Evolutionary conservation across 2,797 vertebrate species (phyloP).

Genomic region (Lophius americanus): DNA sequence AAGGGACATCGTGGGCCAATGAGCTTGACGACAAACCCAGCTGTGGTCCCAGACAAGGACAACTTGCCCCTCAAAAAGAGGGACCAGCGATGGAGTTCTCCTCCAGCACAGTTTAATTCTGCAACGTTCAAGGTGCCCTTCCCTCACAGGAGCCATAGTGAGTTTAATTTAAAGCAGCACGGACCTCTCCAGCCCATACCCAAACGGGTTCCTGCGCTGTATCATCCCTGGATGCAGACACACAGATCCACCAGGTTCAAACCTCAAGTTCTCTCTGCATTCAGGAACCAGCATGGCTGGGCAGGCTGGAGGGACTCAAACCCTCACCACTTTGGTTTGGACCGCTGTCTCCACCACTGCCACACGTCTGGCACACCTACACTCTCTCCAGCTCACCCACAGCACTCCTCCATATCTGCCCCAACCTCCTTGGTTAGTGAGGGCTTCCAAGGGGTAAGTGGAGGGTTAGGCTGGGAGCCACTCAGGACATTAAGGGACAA

Average conservation of each 20-base stretch:
- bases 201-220: constrained; percentile 54
- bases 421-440: constrained; percentile 30
- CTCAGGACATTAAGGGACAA: constrained; percentile 42
- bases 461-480: constrained; percentile 52
- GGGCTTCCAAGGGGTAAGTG: constrained; percentile 24
- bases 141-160: constrained; percentile 69
- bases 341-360: constrained; percentile 46
- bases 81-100: constrained; percentile 61
- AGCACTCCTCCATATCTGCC: constrained; percentile 40
- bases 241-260: constrained; percentile 45
- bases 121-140: constrained; percentile 78
- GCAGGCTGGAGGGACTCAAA: constrained; percentile 59
- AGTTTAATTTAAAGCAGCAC: constrained; percentile 46
- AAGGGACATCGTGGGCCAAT: constrained; percentile 60
- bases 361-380: constrained; percentile 22
- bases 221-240: constrained; percentile 72
- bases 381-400: constrained; percentile 31
- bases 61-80: constrained; percentile 78
- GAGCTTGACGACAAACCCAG: constrained; percentile 61
- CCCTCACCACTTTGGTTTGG: constrained; percentile 52
- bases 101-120: constrained; percentile 44
- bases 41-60: constrained; percentile 64
- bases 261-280: constrained; percentile 55
- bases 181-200: constrained; percentile 62
- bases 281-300: constrained; percentile 63